Percentiles rank a stretch among this genome's conserved stretches.
Conservation (phyloP, 2,113 vertebrate genomes). For the Tachuris rubrigastra region DNA sequence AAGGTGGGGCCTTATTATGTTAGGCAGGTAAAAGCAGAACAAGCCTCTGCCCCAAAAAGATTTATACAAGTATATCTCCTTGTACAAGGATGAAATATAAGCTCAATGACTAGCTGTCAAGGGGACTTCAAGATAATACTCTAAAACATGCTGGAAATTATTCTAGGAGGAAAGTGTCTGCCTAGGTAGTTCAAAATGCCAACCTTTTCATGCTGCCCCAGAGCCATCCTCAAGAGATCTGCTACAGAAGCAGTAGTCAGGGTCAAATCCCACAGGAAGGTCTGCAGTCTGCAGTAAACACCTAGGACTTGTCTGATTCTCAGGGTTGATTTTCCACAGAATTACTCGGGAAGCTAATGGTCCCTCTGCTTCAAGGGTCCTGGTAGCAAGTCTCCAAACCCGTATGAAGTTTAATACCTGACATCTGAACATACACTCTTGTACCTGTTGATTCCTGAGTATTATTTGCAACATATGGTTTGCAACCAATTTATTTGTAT, state of each 20-base stretch:
- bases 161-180: neutral
- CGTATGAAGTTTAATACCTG: fast-evolving
- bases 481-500: neutral
- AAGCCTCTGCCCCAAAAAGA: neutral
- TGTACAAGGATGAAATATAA: neutral
- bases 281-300: neutral
- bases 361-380: neutral
- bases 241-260: neutral
- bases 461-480: neutral
- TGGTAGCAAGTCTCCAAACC: neutral
- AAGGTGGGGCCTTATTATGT: neutral
- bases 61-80: neutral
- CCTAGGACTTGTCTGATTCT: neutral
- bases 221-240: neutral
- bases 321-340: neutral
- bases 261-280: neutral
- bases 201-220: neutral
- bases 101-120: neutral
- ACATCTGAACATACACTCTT: neutral
- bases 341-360: neutral
- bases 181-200: neutral
- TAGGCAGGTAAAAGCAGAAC: slow-evolving; percentile 1
- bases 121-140: neutral
- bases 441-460: neutral
- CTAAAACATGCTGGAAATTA: neutral